A percentile compares a stretch with the other conserved stretches of the same genome.
Conservation (phyloP, 2,888 invertebrate species). For the Agapetus fuscipes region DNA sequence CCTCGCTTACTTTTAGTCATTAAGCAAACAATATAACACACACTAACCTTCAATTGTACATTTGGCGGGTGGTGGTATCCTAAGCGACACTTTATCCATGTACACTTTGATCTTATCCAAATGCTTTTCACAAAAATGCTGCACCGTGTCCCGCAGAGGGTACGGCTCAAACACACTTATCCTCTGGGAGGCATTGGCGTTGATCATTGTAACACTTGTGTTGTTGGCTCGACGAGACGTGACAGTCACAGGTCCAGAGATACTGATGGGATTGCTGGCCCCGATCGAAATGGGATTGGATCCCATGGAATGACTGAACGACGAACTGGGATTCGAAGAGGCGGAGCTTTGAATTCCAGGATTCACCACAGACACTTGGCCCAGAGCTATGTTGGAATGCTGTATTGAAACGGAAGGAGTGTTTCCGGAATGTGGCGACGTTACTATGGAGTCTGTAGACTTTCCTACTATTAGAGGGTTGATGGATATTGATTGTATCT, state of each 20-base stretch:
- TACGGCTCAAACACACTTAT: constrained; percentile 85
- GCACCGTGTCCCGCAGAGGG: constrained; percentile 86
- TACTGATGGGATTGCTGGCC: constrained; percentile 33
- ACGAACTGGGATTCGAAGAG: constrained; percentile 17
- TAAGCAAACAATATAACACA: no score
- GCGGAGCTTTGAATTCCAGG: constrained; percentile 9
- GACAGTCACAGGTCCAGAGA: constrained; percentile 53
- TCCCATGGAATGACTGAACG: constrained; percentile 20
- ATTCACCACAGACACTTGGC: constrained; percentile 31
- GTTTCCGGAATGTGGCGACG: constrained; percentile 26
- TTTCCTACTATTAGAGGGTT: constrained; percentile 35
- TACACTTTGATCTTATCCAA: constrained; percentile 83
- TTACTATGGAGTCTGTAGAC: constrained; percentile 31
- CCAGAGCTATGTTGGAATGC: constrained; percentile 35
- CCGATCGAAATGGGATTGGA: constrained; percentile 16
- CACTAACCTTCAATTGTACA: constrained; percentile 92
- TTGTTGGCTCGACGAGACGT: constrained; percentile 56
- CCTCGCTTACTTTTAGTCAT: no score
- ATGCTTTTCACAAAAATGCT: constrained; percentile 94
- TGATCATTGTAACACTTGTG: constrained; percentile 69
- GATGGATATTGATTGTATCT: constrained; percentile 35
- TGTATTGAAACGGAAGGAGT: constrained; percentile 34
- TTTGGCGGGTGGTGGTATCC: constrained; percentile 83
- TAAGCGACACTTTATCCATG: constrained; percentile 77
- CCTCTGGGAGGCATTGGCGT: constrained; percentile 47